A percentile compares a stretch with the other conserved stretches of the same genome.
Conservation (phyloP, 2,797 vertebrate genomes). For the Pyrrhura leucotis region DNA sequence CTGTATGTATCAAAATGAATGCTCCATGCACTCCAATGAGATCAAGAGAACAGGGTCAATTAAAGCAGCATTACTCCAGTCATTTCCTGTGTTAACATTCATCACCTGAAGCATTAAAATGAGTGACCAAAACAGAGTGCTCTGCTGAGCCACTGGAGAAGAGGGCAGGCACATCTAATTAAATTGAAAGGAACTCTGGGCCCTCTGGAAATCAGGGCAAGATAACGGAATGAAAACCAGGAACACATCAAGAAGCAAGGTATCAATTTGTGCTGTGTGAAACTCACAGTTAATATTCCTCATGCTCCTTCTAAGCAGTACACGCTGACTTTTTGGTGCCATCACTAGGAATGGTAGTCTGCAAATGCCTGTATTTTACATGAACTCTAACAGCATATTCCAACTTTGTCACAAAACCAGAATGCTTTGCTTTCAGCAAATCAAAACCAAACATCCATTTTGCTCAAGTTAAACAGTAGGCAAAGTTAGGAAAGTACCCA, state of each 20-base stretch:
- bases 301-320: fast-evolving
- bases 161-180: background rate
- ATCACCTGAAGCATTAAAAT: background rate
- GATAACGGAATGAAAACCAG: background rate
- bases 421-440: background rate
- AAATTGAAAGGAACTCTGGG: background rate
- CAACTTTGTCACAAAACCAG: background rate
- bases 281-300: background rate
- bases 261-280: background rate
- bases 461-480: background rate
- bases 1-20: background rate
- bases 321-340: background rate
- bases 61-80: background rate
- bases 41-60: background rate
- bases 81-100: background rate
- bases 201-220: background rate
- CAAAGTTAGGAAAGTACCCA: background rate
- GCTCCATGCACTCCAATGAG: background rate
- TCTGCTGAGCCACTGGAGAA: background rate
- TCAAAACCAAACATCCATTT: background rate
- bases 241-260: background rate
- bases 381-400: background rate
- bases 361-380: background rate
- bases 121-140: background rate
- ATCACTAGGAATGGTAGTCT: background rate